Percentiles rank a stretch among this genome's conserved stretches.
Conservation (phyloP, 1,140 invertebrate species). For the Achatina immaculata region DNA sequence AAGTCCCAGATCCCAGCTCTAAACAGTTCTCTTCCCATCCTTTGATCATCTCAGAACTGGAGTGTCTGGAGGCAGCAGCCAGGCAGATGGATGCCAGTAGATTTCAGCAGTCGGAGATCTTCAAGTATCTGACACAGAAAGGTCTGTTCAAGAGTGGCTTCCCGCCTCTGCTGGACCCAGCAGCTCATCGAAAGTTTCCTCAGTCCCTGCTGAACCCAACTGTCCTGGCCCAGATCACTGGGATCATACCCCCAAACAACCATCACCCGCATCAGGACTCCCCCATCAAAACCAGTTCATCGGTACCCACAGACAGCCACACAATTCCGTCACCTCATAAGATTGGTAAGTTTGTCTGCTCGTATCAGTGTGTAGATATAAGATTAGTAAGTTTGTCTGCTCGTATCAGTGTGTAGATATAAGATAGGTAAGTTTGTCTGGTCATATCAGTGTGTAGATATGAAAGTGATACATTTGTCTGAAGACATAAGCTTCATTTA, state of each 20-base stretch:
- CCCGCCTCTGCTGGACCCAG: background rate
- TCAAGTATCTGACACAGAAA: slow-evolving; percentile 65
- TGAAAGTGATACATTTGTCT: background rate
- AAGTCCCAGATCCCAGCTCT: background rate
- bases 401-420: too few species aligned
- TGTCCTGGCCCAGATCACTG: slow-evolving; percentile 36
- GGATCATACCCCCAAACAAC: slow-evolving; percentile 37
- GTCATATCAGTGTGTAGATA: too few species aligned
- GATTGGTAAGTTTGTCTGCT: background rate
- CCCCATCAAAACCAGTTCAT: background rate
- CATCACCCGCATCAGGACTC: slow-evolving; percentile 36
- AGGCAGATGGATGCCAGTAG: slow-evolving; percentile 31
- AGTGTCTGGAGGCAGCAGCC: background rate
- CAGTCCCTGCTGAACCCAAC: slow-evolving; percentile 13
- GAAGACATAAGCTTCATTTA: too few species aligned
- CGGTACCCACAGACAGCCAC: background rate
- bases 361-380: too few species aligned
- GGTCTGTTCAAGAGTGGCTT: slow-evolving; percentile 51
- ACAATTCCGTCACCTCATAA: background rate
- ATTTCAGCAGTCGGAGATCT: slow-evolving; percentile 63
- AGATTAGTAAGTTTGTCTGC: background rate
- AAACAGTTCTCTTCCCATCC: background rate
- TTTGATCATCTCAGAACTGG: background rate
- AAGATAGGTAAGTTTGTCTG: background rate
- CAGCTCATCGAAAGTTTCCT: slow-evolving; percentile 14